phyloP scores from a whole-genome alignment of 2,888 invertebrate species.

The Noctuana brunneofusca region DNA sequence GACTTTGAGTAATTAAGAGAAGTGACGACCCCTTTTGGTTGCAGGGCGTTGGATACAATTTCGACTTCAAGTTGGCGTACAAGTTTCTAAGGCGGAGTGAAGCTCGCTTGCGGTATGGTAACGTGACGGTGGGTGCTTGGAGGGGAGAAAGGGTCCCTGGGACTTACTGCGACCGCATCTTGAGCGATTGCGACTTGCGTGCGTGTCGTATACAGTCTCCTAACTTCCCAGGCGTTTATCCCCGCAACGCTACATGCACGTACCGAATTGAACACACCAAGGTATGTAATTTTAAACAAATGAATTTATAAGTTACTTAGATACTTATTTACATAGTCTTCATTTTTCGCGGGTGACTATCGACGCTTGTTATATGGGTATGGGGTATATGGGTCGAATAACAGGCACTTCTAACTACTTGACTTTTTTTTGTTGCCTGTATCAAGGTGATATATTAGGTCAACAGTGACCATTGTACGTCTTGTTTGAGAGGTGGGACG shows the following conservation, averaged over 20 bases:
- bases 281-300: constrained; percentile 47
- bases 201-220: constrained; percentile 92
- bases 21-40: constrained; percentile 52
- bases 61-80: constrained; percentile 92
- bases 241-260: constrained; percentile 92
- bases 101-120: constrained; percentile 90
- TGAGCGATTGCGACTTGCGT: constrained; percentile 88
- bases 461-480: too few species aligned
- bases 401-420: too few species aligned
- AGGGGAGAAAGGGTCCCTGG: constrained; percentile 89
- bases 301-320: too few species aligned
- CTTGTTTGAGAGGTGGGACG: too few species aligned
- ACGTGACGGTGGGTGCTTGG: constrained; percentile 88
- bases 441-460: too few species aligned
- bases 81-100: constrained; percentile 90
- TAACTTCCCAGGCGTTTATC: constrained; percentile 95
- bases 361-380: too few species aligned
- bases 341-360: too few species aligned
- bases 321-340: too few species aligned
- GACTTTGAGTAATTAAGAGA: constrained; percentile 36
- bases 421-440: too few species aligned
- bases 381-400: too few species aligned
- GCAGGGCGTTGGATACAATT: constrained; percentile 89
- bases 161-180: constrained; percentile 91
- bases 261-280: constrained; percentile 87